Conservation (phyloP, 2,888 invertebrate species). For the Aporophyla nigra region DNA sequence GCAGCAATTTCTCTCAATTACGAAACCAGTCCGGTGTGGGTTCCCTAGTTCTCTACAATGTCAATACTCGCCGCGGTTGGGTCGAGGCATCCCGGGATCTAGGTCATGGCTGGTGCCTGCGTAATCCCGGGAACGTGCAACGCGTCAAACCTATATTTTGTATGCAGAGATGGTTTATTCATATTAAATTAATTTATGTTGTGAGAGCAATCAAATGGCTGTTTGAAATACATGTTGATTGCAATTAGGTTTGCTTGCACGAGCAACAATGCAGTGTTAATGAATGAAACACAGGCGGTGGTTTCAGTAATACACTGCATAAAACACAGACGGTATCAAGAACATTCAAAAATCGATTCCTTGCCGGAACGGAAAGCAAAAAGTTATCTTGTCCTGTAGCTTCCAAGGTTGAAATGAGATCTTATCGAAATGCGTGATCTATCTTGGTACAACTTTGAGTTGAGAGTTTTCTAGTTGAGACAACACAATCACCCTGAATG, state of each 20-base stretch:
- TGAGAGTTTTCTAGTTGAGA: slow-evolving; percentile 16
- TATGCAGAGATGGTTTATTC: slow-evolving; percentile 44
- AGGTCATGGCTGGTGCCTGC: slow-evolving; percentile 72
- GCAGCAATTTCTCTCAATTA: slow-evolving; percentile 33
- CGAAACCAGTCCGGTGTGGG: slow-evolving; percentile 24
- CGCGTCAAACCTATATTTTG: slow-evolving; percentile 49
- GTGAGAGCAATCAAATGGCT: slow-evolving; percentile 29
- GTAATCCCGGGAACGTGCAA: slow-evolving; percentile 64
- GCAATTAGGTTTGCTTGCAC: slow-evolving; percentile 24
- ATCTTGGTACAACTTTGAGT: slow-evolving; percentile 28
- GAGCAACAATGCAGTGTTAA: slow-evolving; percentile 21
- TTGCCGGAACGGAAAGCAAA: slow-evolving; percentile 1
- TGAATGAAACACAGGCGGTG: slow-evolving; percentile 4
- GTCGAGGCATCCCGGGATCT: slow-evolving; percentile 66
- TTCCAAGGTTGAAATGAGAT: slow-evolving; percentile 20
- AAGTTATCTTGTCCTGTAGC: slow-evolving; percentile 16
- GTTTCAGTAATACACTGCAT: not conserved
- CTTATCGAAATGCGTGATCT: slow-evolving; percentile 43
- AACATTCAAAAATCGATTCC: not conserved
- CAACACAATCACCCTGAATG: not conserved
- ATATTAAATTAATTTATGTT: slow-evolving; percentile 38
- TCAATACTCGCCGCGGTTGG: slow-evolving; percentile 54
- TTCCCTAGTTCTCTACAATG: slow-evolving; percentile 40
- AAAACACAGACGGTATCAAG: not conserved
- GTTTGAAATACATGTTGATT: slow-evolving; percentile 40